Base-by-base conservation (phyloP, 2,797 vertebrate species). In the Melanotaenia parkinsoni region DNA sequence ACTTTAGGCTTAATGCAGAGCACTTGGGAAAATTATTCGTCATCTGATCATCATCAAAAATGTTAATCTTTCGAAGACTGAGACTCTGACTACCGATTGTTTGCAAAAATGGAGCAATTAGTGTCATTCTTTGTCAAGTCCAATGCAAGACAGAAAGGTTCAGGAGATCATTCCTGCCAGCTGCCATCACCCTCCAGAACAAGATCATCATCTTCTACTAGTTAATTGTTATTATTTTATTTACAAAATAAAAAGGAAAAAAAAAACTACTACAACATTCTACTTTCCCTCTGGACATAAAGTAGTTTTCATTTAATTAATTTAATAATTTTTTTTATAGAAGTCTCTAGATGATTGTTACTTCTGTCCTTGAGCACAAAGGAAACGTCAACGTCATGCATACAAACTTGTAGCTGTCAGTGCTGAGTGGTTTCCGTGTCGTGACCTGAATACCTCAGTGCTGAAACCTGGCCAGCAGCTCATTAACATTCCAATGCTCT, bases 401-500 rank as follows among this genome's bases (percentile, higher is more conserved):
- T 67, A 45, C 63, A 60, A 76, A 59, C 53, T 58, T 1, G 5
- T 35, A 76, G 75, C 63, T n/a, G 22, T 61, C 72, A 47, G 70
- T 83, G 76, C 75, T 74, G 81, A 86, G 81, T 70, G 72, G 70
- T 89, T 87, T 91, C 86, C 58, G 50, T 87, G 91, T 90, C 67
- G 61, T 90, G 91, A 91, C 91, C 92, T 89, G 90, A 93, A 93
- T 92, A 92, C 83, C 83, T 90, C 88, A 72, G 66, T 1, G 58
- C 33, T 93, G 82, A 89, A 89, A 67, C 66, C 72, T 32, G 0
- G 89, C 89, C 90, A 91, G 79, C 79, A 22, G 71, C 86, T 91
- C 89, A 88, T 94, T 93, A 94, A 93, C 92, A 92, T 94, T 93
- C 93, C 93, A 76, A 67, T 79, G 65, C 78, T 82, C 86, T 88